Evolutionary conservation across 2,888 invertebrate species (phyloP).

Genomic region (Nymphalis polychloros): DNA sequence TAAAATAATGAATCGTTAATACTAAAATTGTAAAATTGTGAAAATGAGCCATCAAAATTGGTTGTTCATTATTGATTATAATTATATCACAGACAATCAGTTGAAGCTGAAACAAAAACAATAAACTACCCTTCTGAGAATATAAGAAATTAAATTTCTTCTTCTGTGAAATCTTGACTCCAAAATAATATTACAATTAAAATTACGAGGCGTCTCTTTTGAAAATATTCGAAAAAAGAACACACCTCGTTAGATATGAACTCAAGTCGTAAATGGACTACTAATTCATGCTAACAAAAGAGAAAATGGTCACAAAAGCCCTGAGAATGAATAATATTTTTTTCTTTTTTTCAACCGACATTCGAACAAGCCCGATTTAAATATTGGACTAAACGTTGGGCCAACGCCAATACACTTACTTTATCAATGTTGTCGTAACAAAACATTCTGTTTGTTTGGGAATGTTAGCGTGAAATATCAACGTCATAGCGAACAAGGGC

Average conservation of each 20-base stretch:
- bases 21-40: no score
- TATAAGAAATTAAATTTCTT: no score
- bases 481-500: conserved; percentile 19
- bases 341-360: conserved; percentile 54
- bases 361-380: conserved; percentile 37
- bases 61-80: no score
- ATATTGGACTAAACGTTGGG: conserved; percentile 28
- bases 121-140: no score
- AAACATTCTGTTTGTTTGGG: conserved; percentile 24
- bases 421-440: conserved; percentile 31
- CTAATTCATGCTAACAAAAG: conserved; percentile 52
- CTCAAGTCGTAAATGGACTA: conserved; percentile 44
- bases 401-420: conserved; percentile 29
- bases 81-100: no score
- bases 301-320: conserved; percentile 57
- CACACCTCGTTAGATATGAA: conserved; percentile 3
- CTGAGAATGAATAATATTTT: conserved; percentile 58
- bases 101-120: no score
- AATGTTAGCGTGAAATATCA: conserved; percentile 27
- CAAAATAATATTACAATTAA: background rate
- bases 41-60: no score
- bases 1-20: no score
- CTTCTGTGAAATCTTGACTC: background rate
- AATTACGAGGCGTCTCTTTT: background rate
- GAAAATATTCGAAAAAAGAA: conserved; percentile 1